These are phyloP conservation scores for Dysidea cf. avara DNA, from an alignment of 37 sponge, comb jelly and placozoan genomes.

Conservation along the genomic window DNA sequence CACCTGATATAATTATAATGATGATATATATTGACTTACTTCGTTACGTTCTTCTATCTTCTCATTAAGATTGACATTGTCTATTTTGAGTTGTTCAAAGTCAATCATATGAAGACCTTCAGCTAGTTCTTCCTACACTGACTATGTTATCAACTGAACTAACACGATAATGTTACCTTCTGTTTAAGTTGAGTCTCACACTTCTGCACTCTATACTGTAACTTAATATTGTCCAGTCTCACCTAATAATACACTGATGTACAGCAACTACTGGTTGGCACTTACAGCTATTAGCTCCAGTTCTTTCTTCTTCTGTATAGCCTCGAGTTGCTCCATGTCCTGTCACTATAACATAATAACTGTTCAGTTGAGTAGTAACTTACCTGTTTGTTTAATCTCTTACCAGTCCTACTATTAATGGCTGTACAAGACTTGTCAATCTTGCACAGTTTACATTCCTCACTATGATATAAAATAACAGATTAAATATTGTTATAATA, in stretches of 20 bases:
- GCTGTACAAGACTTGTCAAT: slow-evolving; percentile 39
- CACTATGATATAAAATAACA: slow-evolving; percentile 12
- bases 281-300: slow-evolving; percentile 61
- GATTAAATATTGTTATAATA: slow-evolving; percentile 1
- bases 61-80: slow-evolving; percentile 94
- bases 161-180: slow-evolving; percentile 40
- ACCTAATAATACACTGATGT: slow-evolving; percentile 19
- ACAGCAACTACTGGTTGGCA: neutral
- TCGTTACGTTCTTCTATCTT: slow-evolving; percentile 99
- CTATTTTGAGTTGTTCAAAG: slow-evolving; percentile 98
- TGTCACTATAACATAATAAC: neutral
- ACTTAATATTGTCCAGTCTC: slow-evolving; percentile 90
- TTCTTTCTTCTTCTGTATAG: slow-evolving; percentile 76
- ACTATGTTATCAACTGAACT: neutral
- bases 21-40: too few relatives aligned
- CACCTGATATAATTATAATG: too few relatives aligned
- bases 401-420: slow-evolving; percentile 75
- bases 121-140: slow-evolving; percentile 83
- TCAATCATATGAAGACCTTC: slow-evolving; percentile 98
- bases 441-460: slow-evolving; percentile 34
- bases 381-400: slow-evolving; percentile 49
- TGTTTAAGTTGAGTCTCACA: slow-evolving; percentile 77
- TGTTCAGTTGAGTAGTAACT: neutral
- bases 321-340: slow-evolving; percentile 68
- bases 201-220: slow-evolving; percentile 78